phyloP scores from a whole-genome alignment of 64 coral and sea anemone genomes.

The Montipora foliosa region DNA sequence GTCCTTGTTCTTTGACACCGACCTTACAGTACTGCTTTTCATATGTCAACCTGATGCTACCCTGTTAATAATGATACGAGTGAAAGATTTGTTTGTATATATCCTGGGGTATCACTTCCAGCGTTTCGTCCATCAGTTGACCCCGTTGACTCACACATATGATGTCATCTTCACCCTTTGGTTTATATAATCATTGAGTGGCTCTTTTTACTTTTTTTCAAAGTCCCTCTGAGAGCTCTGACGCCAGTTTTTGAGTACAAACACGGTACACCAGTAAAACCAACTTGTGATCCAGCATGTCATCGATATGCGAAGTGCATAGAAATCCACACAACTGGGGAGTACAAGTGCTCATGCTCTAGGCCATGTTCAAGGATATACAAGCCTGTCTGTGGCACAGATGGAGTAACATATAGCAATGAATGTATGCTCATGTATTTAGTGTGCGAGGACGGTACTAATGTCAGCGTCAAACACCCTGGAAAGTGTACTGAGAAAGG shows the following conservation, averaged over 20 bases:
- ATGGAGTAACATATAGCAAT: conserved; percentile 44
- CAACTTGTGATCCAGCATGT: conserved; percentile 16
- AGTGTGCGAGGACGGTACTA: conserved; percentile 10
- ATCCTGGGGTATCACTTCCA: too few species aligned
- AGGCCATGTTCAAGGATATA: conserved; percentile 26
- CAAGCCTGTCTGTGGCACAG: conserved; percentile 36
- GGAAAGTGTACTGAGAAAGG: conserved; percentile 9
- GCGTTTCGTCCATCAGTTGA: too few species aligned
- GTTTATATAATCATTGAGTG: too few species aligned
- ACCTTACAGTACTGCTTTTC: too few species aligned
- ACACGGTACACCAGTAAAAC: not conserved
- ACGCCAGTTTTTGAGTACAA: not conserved
- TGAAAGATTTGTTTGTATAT: too few species aligned
- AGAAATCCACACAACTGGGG: not conserved
- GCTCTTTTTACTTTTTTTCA: too few species aligned
- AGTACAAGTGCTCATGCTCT: not conserved
- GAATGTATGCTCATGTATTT: conserved; percentile 18
- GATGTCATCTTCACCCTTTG: too few species aligned
- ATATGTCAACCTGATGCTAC: too few species aligned
- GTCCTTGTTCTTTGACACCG: too few species aligned
- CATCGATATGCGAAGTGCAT: conserved; percentile 22
- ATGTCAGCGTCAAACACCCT: not conserved
- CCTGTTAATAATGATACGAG: too few species aligned
- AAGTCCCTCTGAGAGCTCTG: not conserved
- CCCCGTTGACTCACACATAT: too few species aligned